Evolutionary conservation across 2,797 vertebrate genomes (phyloP).

Genomic region (Apogon talboti): DNA sequence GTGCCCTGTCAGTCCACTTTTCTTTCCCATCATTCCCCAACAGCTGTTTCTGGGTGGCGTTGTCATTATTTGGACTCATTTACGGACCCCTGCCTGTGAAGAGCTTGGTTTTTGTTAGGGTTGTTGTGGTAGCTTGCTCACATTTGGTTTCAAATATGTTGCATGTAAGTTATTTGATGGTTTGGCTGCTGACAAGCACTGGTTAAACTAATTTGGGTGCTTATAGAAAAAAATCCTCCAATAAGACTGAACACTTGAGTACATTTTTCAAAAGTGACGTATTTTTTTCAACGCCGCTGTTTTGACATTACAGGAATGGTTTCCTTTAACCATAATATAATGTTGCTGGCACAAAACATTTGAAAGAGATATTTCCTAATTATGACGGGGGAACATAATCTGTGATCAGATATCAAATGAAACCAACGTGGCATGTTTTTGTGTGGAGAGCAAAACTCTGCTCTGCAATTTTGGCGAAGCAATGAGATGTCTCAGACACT

Average conservation of each 20-base stretch:
- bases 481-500: constrained; percentile 70
- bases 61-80: constrained; percentile 80
- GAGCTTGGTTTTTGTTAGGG: constrained; percentile 54
- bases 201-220: constrained; percentile 68
- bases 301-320: constrained; percentile 63
- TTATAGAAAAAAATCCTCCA: constrained; percentile 43
- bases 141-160: constrained; percentile 72
- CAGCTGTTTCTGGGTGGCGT: constrained; percentile 80
- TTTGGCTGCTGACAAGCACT: constrained; percentile 70
- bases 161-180: constrained; percentile 74
- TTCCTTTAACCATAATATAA: constrained; percentile 73
- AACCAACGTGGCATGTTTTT: constrained; percentile 72
- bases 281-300: constrained; percentile 41
- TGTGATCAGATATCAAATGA: constrained; percentile 80
- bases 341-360: constrained; percentile 60
- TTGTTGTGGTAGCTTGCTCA: constrained; percentile 67
- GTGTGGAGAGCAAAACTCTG: constrained; percentile 65
- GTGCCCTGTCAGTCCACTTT: constrained; percentile 66
- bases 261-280: constrained; percentile 64
- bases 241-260: constrained; percentile 38
- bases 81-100: constrained; percentile 56
- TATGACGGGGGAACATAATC: constrained; percentile 77
- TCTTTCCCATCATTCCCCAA: constrained; percentile 78
- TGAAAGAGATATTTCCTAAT: constrained; percentile 76
- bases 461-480: constrained; percentile 75